Percentiles rank a stretch among this genome's conserved stretches.
phyloP scores from a whole-genome alignment of 1,140 invertebrate genomes.

The Ostrea edulis region DNA sequence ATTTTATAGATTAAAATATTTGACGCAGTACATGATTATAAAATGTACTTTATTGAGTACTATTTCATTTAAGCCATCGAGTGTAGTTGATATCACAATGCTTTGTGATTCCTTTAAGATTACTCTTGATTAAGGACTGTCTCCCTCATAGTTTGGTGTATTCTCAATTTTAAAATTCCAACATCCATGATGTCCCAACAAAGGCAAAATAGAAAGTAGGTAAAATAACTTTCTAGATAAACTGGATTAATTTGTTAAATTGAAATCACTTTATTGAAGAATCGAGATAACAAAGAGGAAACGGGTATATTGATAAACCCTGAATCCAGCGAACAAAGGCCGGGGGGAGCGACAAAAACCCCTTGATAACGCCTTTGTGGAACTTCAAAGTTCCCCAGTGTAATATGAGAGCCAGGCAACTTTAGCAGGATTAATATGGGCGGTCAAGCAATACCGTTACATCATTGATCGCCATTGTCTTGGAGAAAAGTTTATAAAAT shows the following conservation, averaged over 20 bases:
- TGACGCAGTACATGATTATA: too few species aligned
- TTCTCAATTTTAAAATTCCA: background rate
- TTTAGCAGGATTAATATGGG: background rate
- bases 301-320: conserved; percentile 37
- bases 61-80: too few species aligned
- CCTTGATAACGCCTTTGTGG: conserved; percentile 25
- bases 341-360: conserved; percentile 11
- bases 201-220: conserved; percentile 32
- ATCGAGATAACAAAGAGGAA: conserved; percentile 35
- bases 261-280: conserved; percentile 38
- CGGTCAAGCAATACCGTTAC: conserved; percentile 13
- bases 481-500: conserved; percentile 36
- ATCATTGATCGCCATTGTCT: conserved; percentile 1
- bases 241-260: conserved; percentile 39
- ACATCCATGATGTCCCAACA: background rate
- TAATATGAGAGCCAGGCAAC: conserved; percentile 9
- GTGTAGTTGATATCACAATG: too few species aligned
- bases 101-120: background rate
- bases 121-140: background rate
- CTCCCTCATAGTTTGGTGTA: background rate
- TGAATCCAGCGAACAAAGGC: background rate
- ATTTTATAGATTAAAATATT: too few species aligned
- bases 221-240: conserved; percentile 37
- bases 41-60: too few species aligned
- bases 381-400: conserved; percentile 30